A percentile compares a stretch with the other conserved stretches of the same genome.
phyloP scores from a whole-genome alignment of 2,113 vertebrate species.

The Anser cygnoides region DNA sequence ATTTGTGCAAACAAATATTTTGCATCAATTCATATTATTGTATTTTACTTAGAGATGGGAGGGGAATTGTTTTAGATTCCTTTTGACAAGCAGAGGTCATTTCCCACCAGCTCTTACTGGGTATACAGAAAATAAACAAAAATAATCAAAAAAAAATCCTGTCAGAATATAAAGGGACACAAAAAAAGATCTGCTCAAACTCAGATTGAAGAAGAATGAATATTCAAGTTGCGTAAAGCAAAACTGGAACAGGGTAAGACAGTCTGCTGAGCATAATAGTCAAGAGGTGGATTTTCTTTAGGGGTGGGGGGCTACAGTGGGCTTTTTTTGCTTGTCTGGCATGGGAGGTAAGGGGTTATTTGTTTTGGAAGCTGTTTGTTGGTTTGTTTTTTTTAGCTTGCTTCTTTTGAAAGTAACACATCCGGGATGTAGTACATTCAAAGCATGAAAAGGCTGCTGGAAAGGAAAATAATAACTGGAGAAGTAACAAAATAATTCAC shows the following conservation, averaged over 20 bases:
- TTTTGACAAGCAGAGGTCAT: background rate
- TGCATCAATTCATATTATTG: background rate
- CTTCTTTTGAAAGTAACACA: background rate
- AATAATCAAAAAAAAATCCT: background rate
- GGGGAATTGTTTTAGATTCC: background rate
- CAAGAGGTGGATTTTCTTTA: background rate
- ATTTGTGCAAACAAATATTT: background rate
- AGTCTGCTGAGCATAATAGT: background rate
- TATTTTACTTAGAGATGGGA: background rate
- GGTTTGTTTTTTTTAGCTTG: background rate
- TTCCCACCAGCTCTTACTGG: background rate
- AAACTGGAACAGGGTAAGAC: background rate
- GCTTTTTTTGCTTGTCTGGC: background rate
- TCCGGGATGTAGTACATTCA: background rate
- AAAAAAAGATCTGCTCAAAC: background rate
- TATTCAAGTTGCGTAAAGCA: background rate
- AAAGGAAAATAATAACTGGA: background rate
- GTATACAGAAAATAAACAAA: background rate
- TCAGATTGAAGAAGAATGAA: background rate
- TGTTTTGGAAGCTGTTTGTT: background rate
- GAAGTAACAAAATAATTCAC: background rate
- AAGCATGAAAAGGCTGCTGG: background rate
- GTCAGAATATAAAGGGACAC: background rate
- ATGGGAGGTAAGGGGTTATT: background rate
- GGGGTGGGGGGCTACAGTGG: background rate